Evolutionary conservation across 1,140 invertebrate genomes (phyloP).

Genomic region (Camponotus vicinus): DNA sequence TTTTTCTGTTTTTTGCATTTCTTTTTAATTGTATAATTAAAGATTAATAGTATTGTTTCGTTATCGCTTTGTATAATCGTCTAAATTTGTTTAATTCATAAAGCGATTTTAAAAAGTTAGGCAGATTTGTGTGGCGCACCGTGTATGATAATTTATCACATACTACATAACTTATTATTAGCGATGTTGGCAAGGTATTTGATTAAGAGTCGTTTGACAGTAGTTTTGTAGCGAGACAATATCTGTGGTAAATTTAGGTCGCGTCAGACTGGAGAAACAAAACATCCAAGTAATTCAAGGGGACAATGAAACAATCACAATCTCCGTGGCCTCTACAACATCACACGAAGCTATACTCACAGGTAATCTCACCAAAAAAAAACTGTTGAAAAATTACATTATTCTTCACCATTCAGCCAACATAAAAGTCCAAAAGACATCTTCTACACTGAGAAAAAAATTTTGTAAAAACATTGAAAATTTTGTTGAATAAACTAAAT

Average conservation of each 20-base stretch:
- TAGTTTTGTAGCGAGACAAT: conserved; percentile 78
- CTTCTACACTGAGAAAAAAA: too few relatives aligned
- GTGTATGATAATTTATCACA: conserved; percentile 20
- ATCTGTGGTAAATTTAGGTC: conserved; percentile 85
- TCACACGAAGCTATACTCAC: conserved; percentile 88
- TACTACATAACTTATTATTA: conserved; percentile 5
- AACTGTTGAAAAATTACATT: background rate
- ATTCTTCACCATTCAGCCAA: conserved; percentile 9
- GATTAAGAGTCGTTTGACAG: conserved; percentile 54
- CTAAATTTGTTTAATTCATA: background rate
- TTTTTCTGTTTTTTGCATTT: too few relatives aligned
- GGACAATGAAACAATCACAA: conserved; percentile 88
- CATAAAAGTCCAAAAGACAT: conserved; percentile 6
- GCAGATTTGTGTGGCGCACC: background rate
- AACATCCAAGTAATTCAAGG: conserved; percentile 87
- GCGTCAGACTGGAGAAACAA: conserved; percentile 87
- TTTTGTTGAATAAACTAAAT: too few relatives aligned
- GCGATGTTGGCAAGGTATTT: conserved; percentile 11
- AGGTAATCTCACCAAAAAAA: conserved; percentile 84
- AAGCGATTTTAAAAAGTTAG: background rate
- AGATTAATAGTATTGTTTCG: background rate
- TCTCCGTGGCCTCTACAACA: conserved; percentile 88
- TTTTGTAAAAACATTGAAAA: too few relatives aligned
- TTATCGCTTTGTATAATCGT: background rate
- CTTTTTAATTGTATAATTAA: background rate